Evolutionary conservation across 2,797 vertebrate species (phyloP), one percentile per base, ranked within the genome.

Genomic region (Danio albolineatus): DNA sequence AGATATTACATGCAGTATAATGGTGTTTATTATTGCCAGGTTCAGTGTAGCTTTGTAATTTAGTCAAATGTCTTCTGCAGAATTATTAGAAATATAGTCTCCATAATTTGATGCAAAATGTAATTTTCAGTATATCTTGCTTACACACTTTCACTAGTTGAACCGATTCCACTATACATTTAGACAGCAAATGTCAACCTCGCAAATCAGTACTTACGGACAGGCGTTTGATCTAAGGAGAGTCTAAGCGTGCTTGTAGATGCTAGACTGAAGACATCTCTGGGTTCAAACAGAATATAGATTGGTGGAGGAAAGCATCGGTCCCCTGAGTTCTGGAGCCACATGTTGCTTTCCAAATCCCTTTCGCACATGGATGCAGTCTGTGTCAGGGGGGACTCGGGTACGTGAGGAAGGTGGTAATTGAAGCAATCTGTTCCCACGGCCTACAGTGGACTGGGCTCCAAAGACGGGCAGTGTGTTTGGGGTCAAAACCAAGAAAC

Each of bases 81-180:
- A n/a, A n/a, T n/a, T 28, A 28, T 28, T 3, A 28, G 28, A 28
- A 28, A 28, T 28, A 28, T 28, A 1, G 28, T 28, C 3, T 28
- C 28, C 28, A 28, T 28, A 28, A 28, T 28, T 1, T 28, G 28
- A 28, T 28, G 28, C 28, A 28, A 28, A n/a, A 28, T 28, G 28
- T 28, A 28, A 28, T 28, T 28, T 28, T 28, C 28, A 28, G 87
- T 85, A 85, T 79, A 79, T 86, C 85, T 86, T 85, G 82, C 82
- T 86, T 61, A 87, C 87, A 90, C 90, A 88, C 86, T 86, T 89
- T 89, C 81, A 80, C 90, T 28, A 54, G 54, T 19, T 89, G 83
- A 91, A 92, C 91, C 91, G 91, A 93, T 93, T 94, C 91, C 88
- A 86, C 91, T 89, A 89, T 89, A 89, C 90, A 90, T 92, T 93